Conservation (phyloP, 1,140 invertebrate genomes). For the Proctacanthus coquilletti region DNA sequence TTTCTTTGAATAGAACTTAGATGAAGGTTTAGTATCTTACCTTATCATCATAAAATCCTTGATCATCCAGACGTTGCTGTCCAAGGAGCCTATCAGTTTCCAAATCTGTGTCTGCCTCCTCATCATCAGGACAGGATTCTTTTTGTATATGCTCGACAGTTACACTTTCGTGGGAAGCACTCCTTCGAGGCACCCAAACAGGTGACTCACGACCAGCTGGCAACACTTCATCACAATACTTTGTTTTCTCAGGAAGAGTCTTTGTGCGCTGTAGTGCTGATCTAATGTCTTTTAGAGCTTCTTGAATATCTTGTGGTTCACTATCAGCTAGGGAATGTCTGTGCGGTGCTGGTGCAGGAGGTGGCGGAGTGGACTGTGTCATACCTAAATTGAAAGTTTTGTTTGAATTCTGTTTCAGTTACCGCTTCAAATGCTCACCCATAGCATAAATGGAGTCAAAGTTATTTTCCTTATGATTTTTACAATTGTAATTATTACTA, state of each 20-base stretch:
- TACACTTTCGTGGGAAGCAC: not conserved
- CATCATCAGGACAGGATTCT: constrained; percentile 25
- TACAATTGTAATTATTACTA: constrained; percentile 6
- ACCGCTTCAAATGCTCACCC: constrained; percentile 4
- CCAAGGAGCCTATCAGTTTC: constrained; percentile 80
- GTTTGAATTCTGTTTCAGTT: not conserved
- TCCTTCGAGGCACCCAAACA: constrained; percentile 23
- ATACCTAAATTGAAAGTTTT: too few species aligned
- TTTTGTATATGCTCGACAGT: constrained; percentile 2
- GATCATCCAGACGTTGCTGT: constrained; percentile 74
- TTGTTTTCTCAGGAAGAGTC: constrained; percentile 20
- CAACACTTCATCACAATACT: constrained; percentile 23
- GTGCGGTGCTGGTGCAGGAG: constrained; percentile 12
- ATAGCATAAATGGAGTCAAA: constrained; percentile 9
- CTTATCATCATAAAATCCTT: constrained; percentile 79
- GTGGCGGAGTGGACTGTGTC: constrained; percentile 10
- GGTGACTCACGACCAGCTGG: constrained; percentile 22
- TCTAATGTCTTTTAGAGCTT: constrained; percentile 68
- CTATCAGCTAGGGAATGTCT: constrained; percentile 14
- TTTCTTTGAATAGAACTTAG: not conserved
- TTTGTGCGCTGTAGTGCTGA: constrained; percentile 57
- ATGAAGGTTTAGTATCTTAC: constrained; percentile 8
- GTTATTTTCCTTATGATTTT: constrained; percentile 7
- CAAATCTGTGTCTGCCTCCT: constrained; percentile 73
- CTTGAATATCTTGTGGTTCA: constrained; percentile 34